Percentiles rank a stretch among this genome's conserved stretches.
These are phyloP conservation scores for Lepus oiostolus DNA, from an alignment of 2,797 vertebrate genomes.

Conservation along the genomic window DNA sequence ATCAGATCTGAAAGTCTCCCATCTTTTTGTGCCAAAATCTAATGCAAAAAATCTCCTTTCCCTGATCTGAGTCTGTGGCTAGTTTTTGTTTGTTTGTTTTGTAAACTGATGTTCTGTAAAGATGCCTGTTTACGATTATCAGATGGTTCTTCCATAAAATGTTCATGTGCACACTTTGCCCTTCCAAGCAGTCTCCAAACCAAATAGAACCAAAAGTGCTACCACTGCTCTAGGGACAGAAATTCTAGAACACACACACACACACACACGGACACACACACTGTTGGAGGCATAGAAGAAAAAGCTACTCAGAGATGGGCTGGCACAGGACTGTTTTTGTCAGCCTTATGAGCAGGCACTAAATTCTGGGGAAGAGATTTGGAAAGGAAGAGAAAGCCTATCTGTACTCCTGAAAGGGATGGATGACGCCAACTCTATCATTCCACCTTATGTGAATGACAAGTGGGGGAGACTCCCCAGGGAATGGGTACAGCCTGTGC, in stretches of 20 bases:
- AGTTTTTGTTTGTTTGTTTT: background rate
- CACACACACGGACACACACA: background rate
- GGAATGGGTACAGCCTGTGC: background rate
- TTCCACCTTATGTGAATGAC: background rate
- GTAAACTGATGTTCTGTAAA: constrained; percentile 20
- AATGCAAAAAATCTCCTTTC: constrained; percentile 28
- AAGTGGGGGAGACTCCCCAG: background rate
- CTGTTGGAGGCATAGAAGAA: background rate
- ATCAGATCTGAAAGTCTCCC: background rate
- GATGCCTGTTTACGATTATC: constrained; percentile 43
- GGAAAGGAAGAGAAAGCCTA: background rate
- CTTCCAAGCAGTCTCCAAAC: background rate
- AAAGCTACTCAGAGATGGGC: background rate
- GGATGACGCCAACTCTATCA: background rate
- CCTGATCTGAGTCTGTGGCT: background rate
- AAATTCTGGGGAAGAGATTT: background rate
- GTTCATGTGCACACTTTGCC: background rate
- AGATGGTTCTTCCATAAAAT: constrained; percentile 30
- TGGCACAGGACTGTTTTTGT: background rate
- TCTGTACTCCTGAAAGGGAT: background rate
- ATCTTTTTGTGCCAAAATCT: constrained; percentile 43
- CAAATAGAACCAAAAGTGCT: background rate
- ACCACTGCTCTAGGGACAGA: background rate
- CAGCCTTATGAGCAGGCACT: background rate
- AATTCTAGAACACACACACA: background rate